Conservation (phyloP, 2,888 invertebrate species). For the Sphaerophoria taeniata region DNA sequence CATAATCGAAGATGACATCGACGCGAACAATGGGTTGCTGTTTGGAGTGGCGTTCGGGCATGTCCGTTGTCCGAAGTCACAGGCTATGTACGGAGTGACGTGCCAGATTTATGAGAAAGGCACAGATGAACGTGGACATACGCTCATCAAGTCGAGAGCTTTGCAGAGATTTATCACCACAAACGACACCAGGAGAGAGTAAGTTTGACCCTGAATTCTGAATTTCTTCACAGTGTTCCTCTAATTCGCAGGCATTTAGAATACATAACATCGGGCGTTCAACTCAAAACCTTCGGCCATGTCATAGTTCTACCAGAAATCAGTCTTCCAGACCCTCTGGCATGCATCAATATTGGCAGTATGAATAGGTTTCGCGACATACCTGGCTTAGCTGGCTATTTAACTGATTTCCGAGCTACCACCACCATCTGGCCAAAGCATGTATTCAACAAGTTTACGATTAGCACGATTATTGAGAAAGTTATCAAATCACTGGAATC, state of each 20-base stretch:
- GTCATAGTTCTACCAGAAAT: constrained; percentile 89
- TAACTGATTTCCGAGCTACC: constrained; percentile 82
- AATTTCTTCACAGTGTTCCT: no score
- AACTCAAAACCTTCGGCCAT: constrained; percentile 84
- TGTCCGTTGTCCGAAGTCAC: constrained; percentile 76
- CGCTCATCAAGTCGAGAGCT: constrained; percentile 89
- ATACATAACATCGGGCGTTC: constrained; percentile 79
- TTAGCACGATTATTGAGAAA: constrained; percentile 82
- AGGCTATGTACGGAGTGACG: constrained; percentile 81
- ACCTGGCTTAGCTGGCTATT: constrained; percentile 79
- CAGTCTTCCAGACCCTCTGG: constrained; percentile 84
- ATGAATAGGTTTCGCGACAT: constrained; percentile 83
- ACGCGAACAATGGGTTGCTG: constrained; percentile 79
- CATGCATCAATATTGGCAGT: constrained; percentile 83
- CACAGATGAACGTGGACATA: constrained; percentile 78
- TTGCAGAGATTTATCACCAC: constrained; percentile 87
- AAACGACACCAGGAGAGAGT: constrained; percentile 79
- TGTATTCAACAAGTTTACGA: constrained; percentile 87
- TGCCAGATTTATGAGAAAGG: constrained; percentile 83
- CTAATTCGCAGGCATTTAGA: constrained; percentile 77
- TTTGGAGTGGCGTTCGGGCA: constrained; percentile 82
- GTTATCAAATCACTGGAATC: constrained; percentile 80
- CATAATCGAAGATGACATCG: constrained; percentile 78
- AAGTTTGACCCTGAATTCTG: constrained; percentile 15
- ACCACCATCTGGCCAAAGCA: constrained; percentile 87